These are phyloP conservation scores for Anhinga anhinga DNA, from an alignment of 2,113 vertebrate species.

Conservation along the genomic window DNA sequence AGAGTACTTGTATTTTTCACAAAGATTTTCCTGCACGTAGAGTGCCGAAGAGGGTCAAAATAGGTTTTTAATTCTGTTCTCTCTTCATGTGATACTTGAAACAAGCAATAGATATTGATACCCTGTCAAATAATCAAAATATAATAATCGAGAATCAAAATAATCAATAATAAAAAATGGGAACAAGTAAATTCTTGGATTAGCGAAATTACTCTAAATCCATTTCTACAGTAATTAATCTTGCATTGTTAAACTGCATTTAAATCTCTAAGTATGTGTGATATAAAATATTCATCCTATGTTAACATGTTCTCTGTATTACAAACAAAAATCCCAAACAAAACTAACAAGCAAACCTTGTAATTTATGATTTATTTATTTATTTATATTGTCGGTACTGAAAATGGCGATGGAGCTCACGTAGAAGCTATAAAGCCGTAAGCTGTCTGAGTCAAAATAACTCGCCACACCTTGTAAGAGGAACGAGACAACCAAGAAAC, in stretches of 20 bases:
- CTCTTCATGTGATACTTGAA: not conserved
- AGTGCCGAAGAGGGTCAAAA: not conserved
- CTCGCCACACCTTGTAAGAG: not conserved
- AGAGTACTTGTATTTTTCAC: not conserved
- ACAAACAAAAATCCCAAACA: not conserved
- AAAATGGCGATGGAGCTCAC: not conserved
- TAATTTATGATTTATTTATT: not conserved
- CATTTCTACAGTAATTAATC: not conserved
- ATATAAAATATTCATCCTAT: slow-evolving; percentile 2
- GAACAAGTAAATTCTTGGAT: not conserved
- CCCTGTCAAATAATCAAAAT: too few relatives aligned
- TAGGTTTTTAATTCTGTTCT: not conserved
- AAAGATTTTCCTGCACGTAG: not conserved
- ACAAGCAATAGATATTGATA: not conserved
- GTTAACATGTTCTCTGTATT: not conserved
- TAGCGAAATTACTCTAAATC: slow-evolving; percentile 23
- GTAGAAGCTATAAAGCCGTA: not conserved
- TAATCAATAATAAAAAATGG: not conserved
- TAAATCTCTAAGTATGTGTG: not conserved
- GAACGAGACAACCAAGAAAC: not conserved
- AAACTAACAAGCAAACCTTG: not conserved
- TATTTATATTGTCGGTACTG: not conserved
- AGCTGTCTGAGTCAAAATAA: not conserved
- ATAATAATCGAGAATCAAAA: too few relatives aligned
- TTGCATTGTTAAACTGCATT: not conserved